Conservation (phyloP, 2,797 vertebrate species). For the Pachyuromys duprasi region DNA sequence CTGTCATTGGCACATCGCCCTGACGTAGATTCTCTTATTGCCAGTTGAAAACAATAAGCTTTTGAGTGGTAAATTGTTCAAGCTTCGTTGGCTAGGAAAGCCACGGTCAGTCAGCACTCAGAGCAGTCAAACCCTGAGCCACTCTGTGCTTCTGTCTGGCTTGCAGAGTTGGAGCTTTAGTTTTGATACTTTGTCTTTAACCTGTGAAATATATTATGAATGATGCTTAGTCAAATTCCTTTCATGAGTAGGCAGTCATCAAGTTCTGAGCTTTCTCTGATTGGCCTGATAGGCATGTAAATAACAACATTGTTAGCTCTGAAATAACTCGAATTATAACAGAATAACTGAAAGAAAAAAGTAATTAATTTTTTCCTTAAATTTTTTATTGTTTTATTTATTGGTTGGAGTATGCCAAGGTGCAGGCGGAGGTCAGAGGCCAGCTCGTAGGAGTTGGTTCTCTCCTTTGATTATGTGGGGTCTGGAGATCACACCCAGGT, state of each 20-base stretch:
- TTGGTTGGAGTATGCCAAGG: not conserved
- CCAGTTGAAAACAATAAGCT: not conserved
- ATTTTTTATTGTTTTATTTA: not conserved
- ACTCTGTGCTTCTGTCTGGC: not conserved
- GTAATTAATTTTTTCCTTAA: not conserved
- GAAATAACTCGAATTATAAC: conserved; percentile 57
- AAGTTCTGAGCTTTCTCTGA: conserved; percentile 20
- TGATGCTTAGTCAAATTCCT: conserved; percentile 20
- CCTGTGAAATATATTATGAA: conserved; percentile 1
- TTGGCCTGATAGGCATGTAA: not conserved
- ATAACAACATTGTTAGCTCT: not conserved
- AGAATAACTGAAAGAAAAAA: conserved; percentile 40
- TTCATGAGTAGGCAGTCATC: not conserved
- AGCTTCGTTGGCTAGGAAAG: not conserved
- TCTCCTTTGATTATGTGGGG: not conserved
- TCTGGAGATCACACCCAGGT: not conserved
- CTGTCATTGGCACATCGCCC: not conserved
- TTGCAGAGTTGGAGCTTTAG: not conserved
- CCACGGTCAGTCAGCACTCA: not conserved
- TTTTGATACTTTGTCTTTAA: not conserved
- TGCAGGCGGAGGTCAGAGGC: not conserved
- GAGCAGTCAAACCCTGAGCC: not conserved
- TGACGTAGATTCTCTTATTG: not conserved
- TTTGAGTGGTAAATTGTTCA: not conserved
- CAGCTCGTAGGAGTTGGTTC: not conserved